Evolutionary conservation across 2,113 vertebrate genomes (phyloP).

Genomic region (Alexandromys fortis): DNA sequence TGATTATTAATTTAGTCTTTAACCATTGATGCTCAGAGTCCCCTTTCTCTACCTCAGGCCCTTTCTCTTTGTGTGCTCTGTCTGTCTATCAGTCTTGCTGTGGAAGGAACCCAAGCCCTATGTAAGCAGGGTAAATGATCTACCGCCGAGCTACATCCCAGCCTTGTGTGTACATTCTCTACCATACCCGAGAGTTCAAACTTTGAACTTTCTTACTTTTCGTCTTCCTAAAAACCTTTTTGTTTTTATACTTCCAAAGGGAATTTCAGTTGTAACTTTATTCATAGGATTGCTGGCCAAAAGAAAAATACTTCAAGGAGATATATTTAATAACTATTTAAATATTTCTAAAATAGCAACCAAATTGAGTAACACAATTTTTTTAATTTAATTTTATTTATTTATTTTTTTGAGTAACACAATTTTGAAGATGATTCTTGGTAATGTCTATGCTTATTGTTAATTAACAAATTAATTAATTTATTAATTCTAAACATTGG

Average conservation of each 20-base stretch:
- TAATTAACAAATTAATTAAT: not conserved
- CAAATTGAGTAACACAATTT: slow-evolving; percentile 1
- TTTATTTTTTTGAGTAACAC: not conserved
- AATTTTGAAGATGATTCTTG: slow-evolving; percentile 26
- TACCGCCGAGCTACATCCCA: not conserved
- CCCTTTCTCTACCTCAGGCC: too few species aligned
- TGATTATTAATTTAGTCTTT: not conserved
- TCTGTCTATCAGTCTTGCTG: not conserved
- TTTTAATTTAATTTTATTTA: not conserved
- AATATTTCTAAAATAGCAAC: slow-evolving; percentile 41
- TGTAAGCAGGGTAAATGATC: not conserved
- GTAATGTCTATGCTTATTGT: not conserved
- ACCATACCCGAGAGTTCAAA: not conserved
- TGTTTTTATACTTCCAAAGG: not conserved
- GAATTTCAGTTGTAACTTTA: slow-evolving; percentile 25
- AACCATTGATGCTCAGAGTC: not conserved
- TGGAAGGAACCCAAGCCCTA: not conserved
- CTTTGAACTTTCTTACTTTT: not conserved
- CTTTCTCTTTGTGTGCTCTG: not conserved
- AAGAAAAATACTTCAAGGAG: slow-evolving; percentile 22
- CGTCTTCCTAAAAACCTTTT: not conserved
- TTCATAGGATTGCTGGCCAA: slow-evolving; percentile 14
- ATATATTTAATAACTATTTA: not conserved
- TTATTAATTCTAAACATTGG: not conserved
- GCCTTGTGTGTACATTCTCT: not conserved